These are phyloP conservation scores for Leptinotarsa haldemani DNA, from an alignment of 2,888 invertebrate genomes.

Conservation along the genomic window DNA sequence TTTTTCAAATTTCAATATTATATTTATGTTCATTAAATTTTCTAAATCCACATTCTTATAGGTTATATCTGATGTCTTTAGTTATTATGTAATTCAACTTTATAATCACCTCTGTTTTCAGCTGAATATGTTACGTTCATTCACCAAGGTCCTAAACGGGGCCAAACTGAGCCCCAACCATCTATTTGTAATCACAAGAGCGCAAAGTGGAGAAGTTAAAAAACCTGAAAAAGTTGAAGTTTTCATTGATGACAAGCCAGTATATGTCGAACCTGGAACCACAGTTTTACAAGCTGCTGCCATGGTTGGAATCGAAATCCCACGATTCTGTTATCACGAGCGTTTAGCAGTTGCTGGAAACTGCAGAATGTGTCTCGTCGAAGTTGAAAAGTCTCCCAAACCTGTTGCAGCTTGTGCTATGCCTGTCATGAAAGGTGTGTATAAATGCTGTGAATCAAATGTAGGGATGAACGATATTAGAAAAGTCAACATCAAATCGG, in stretches of 20 bases:
- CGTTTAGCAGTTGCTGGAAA: constrained; percentile 98
- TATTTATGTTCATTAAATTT: no score
- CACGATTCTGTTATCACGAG: constrained; percentile 99
- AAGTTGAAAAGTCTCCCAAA: constrained; percentile 98
- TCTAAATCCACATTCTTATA: background rate
- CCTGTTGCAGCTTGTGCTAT: constrained; percentile 99
- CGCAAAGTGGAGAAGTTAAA: constrained; percentile 56
- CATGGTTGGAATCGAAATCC: constrained; percentile 95
- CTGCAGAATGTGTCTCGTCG: constrained; percentile 99
- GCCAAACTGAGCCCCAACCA: constrained; percentile 60
- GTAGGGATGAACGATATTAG: no score
- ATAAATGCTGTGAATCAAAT: background rate
- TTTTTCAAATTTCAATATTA: background rate
- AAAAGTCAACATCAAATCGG: no score
- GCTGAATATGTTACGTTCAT: constrained; percentile 78
- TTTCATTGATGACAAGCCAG: constrained; percentile 96
- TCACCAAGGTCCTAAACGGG: constrained; percentile 73
- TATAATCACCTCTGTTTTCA: background rate
- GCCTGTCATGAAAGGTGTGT: constrained; percentile 95
- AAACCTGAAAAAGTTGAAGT: constrained; percentile 85
- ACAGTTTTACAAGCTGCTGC: constrained; percentile 98
- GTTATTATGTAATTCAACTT: constrained; percentile 15
- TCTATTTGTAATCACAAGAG: constrained; percentile 52
- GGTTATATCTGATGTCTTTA: constrained; percentile 2
- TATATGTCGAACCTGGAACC: constrained; percentile 94